A percentile compares a stretch with the other conserved stretches of the same genome.
phyloP scores from a whole-genome alignment of 1,140 invertebrate genomes.

The Dendroctonus valens region DNA sequence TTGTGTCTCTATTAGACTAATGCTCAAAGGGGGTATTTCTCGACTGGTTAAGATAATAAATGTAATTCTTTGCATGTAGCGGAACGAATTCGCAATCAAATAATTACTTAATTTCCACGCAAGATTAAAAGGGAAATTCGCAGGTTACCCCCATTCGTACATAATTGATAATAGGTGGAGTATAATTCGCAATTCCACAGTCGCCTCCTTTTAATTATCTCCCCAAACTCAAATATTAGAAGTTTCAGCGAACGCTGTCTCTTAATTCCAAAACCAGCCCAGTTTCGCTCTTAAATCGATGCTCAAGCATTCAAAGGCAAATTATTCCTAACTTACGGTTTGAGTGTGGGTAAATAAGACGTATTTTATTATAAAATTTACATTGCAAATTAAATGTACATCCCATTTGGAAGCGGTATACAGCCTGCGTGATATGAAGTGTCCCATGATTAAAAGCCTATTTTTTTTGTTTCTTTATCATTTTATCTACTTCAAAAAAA shows the following conservation, averaged over 20 bases:
- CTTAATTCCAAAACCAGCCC: slow-evolving; percentile 10
- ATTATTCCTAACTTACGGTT: neutral
- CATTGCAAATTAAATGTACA: neutral
- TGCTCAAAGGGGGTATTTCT: no score
- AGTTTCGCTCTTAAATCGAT: slow-evolving; percentile 8
- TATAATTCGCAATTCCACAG: slow-evolving; percentile 12
- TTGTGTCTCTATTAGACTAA: no score
- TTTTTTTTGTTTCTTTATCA: neutral
- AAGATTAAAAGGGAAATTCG: no score
- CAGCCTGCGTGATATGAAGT: neutral
- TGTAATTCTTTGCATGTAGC: no score
- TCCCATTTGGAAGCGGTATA: neutral
- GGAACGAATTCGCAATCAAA: no score
- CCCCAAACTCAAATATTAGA: slow-evolving; percentile 18
- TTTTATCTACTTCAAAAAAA: neutral
- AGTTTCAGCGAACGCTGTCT: slow-evolving; percentile 13
- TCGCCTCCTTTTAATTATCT: slow-evolving; percentile 23
- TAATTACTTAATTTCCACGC: no score
- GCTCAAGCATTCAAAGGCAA: neutral
- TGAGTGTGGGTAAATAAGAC: slow-evolving; percentile 1
- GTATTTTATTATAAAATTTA: neutral
- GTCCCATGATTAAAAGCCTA: neutral
- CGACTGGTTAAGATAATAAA: no score
- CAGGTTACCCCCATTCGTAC: no score
- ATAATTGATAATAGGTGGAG: slow-evolving; percentile 16